Base-by-base conservation (phyloP, 2,888 invertebrate genomes). In the Pyralis farinalis region DNA sequence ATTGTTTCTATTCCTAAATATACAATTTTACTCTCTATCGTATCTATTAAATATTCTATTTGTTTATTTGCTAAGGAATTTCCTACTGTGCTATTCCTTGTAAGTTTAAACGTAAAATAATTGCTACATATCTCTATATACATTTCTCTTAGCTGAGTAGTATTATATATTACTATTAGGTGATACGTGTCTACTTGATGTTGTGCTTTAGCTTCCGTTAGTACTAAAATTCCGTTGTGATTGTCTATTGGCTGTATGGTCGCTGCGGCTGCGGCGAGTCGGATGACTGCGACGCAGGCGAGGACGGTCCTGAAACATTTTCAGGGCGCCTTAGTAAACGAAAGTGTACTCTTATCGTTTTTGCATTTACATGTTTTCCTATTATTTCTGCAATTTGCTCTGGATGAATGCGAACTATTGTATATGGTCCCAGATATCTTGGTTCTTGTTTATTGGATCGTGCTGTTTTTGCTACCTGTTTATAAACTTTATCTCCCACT, bases 311-410 rank as follows among this genome's bases (percentile, higher is more conserved):
- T 58, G 53, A 12, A 58, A 60, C 43, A 59, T 47, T 43, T 42
- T 49, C 48, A 39, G 58, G 52, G 0, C 54, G 47, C 37, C 55
- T 51, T 47, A n/a, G n/a, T n/a, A n/a, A n/a, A n/a, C n/a, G n/a
- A n/a, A n/a, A n/a, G n/a, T n/a, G n/a, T n/a, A n/a, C n/a, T n/a
- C n/a, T n/a, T n/a, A n/a, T n/a, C n/a, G n/a, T n/a, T n/a, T n/a
- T n/a, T n/a, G n/a, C n/a, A n/a, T n/a, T n/a, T n/a, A n/a, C n/a
- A n/a, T n/a, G n/a, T n/a, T n/a, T n/a, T n/a, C n/a, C n/a, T n/a
- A n/a, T n/a, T n/a, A n/a, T n/a, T n/a, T n/a, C n/a, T n/a, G n/a
- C n/a, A n/a, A n/a, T n/a, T n/a, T n/a, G n/a, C n/a, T n/a, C n/a
- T n/a, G n/a, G n/a, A n/a, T n/a, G n/a, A n/a, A n/a, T n/a, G n/a